phyloP scores from a whole-genome alignment of 2,113 vertebrate genomes.

The Apistogramma diplotaenia region DNA sequence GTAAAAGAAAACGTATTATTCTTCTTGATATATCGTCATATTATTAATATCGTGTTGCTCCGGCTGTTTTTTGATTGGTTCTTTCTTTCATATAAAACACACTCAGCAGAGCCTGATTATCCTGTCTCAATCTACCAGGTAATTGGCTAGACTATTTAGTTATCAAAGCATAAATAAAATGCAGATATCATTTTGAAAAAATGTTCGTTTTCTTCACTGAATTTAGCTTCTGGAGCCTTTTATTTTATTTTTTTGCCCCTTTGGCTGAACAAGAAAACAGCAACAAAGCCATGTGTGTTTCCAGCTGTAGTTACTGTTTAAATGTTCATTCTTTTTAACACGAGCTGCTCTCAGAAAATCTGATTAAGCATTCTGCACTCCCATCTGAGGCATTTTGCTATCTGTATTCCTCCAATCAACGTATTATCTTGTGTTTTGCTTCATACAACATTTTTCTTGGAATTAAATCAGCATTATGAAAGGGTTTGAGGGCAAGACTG shows the following conservation, averaged over 20 bases:
- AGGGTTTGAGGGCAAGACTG: conserved; percentile 4
- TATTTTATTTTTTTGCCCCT: neutral
- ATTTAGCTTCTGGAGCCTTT: conserved; percentile 1
- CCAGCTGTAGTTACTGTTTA: conserved; percentile 22
- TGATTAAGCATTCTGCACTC: conserved; percentile 19
- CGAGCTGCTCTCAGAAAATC: conserved; percentile 18
- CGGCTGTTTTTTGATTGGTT: conserved; percentile 57
- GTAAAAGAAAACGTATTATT: conserved; percentile 75
- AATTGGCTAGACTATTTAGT: conserved; percentile 77
- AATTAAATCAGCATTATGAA: conserved; percentile 47
- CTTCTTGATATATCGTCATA: conserved; percentile 76
- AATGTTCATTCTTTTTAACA: conserved; percentile 35
- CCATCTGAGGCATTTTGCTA: conserved; percentile 17
- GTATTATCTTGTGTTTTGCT: conserved; percentile 43
- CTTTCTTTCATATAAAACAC: conserved; percentile 72
- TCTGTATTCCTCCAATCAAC: conserved; percentile 27
- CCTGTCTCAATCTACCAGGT: conserved; percentile 69
- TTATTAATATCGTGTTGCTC: conserved; percentile 73
- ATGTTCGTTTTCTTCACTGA: conserved; percentile 44
- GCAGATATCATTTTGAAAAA: conserved; percentile 72
- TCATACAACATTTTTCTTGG: conserved; percentile 19
- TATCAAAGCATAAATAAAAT: conserved; percentile 78
- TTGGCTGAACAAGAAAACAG: conserved; percentile 7
- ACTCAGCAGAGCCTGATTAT: conserved; percentile 73
- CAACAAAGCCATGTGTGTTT: conserved; percentile 32